A percentile compares a stretch with the other conserved stretches of the same genome.
phyloP scores from a whole-genome alignment of 2,888 invertebrate species.

The Macrosiphum euphorbiae region DNA sequence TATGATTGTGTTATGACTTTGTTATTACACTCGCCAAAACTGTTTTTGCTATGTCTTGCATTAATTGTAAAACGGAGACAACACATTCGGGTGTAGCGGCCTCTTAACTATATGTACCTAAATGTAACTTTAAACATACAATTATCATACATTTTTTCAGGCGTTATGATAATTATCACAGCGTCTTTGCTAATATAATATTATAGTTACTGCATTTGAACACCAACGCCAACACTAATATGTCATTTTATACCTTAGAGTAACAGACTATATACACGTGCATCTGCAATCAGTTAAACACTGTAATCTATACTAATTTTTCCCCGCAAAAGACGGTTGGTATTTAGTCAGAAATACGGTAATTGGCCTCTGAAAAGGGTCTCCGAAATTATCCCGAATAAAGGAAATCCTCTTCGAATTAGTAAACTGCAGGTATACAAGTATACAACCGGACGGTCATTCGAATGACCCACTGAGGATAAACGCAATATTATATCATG shows the following conservation, averaged over 20 bases:
- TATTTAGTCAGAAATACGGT: neutral
- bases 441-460: neutral
- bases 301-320: neutral
- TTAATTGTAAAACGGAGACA: no score
- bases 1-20: no score
- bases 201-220: neutral
- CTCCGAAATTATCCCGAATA: constrained; percentile 10
- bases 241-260: neutral
- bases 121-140: neutral
- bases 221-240: neutral
- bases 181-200: neutral
- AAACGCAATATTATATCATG: neutral
- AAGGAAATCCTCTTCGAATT: constrained; percentile 1
- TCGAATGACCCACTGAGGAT: neutral
- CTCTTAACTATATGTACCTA: neutral
- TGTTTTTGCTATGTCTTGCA: no score
- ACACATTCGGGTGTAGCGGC: no score
- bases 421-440: neutral
- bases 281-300: neutral
- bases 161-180: neutral
- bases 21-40: no score
- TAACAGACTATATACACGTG: neutral
- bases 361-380: neutral
- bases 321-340: neutral
- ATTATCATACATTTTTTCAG: neutral